phyloP scores from a whole-genome alignment of 1,140 invertebrate species.

The Charaxes varanes region DNA sequence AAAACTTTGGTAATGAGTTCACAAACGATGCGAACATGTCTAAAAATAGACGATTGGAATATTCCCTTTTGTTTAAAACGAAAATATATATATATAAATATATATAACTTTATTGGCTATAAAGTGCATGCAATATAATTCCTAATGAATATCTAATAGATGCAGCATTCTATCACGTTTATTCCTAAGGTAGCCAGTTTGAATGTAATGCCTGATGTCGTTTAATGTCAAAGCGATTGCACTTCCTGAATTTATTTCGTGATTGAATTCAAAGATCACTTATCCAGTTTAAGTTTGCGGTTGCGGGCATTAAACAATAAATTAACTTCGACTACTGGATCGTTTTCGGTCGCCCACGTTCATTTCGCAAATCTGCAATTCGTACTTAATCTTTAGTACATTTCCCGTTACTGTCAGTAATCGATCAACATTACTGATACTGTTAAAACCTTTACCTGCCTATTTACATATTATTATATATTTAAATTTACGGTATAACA shows the following conservation, averaged over 20 bases:
- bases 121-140: background rate
- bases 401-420: background rate
- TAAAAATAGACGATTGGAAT: no score
- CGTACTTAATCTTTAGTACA: background rate
- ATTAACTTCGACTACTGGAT: slow-evolving; percentile 7
- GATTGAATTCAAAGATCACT: slow-evolving; percentile 18
- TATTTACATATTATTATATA: no score
- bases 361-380: slow-evolving; percentile 1
- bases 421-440: no score
- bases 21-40: no score
- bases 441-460: no score
- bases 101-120: background rate
- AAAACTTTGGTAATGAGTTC: no score
- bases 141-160: slow-evolving; percentile 11
- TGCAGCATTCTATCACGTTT: slow-evolving; percentile 12
- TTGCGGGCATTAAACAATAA: slow-evolving; percentile 8
- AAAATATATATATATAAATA: no score
- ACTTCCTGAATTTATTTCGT: slow-evolving; percentile 15
- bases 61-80: no score
- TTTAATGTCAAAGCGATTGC: slow-evolving; percentile 21
- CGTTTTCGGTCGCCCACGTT: slow-evolving; percentile 11
- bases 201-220: slow-evolving; percentile 11
- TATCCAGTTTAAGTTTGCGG: slow-evolving; percentile 14
- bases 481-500: no score
- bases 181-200: slow-evolving; percentile 3